Conservation (phyloP, 2,888 invertebrate species). For the Cerceris rybyensis region DNA sequence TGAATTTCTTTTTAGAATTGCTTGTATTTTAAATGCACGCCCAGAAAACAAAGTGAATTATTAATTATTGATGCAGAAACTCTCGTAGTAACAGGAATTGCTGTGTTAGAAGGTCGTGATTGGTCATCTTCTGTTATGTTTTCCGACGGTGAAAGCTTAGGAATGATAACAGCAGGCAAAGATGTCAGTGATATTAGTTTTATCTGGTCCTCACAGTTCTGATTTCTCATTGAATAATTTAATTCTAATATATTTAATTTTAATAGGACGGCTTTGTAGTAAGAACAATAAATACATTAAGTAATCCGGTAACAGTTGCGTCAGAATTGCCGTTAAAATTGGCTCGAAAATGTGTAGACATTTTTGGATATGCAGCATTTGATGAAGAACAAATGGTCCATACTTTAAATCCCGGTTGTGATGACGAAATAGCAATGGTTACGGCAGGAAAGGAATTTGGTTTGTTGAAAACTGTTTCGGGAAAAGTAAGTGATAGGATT, state of each 20-base stretch:
- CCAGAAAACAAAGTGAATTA: constrained; percentile 79
- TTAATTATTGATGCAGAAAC: constrained; percentile 82
- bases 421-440: constrained; percentile 91
- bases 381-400: constrained; percentile 85
- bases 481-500: constrained; percentile 85
- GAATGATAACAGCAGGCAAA: constrained; percentile 90
- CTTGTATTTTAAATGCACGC: constrained; percentile 88
- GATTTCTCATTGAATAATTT: neutral
- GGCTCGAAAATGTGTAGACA: constrained; percentile 90
- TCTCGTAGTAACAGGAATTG: constrained; percentile 82
- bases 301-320: constrained; percentile 84
- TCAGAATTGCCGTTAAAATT: constrained; percentile 87
- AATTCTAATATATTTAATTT: constrained; percentile 29
- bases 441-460: constrained; percentile 96
- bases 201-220: constrained; percentile 20
- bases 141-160: constrained; percentile 91
- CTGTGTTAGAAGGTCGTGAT: constrained; percentile 79
- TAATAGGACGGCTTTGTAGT: constrained; percentile 91
- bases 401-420: constrained; percentile 84
- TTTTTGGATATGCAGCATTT: constrained; percentile 88
- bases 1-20: constrained; percentile 85
- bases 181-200: constrained; percentile 84
- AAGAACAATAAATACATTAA: constrained; percentile 86
- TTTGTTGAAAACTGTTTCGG: constrained; percentile 91
- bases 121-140: constrained; percentile 84